Base-by-base conservation (phyloP, 2,888 invertebrate species). In the Ennomos quercinarius region DNA sequence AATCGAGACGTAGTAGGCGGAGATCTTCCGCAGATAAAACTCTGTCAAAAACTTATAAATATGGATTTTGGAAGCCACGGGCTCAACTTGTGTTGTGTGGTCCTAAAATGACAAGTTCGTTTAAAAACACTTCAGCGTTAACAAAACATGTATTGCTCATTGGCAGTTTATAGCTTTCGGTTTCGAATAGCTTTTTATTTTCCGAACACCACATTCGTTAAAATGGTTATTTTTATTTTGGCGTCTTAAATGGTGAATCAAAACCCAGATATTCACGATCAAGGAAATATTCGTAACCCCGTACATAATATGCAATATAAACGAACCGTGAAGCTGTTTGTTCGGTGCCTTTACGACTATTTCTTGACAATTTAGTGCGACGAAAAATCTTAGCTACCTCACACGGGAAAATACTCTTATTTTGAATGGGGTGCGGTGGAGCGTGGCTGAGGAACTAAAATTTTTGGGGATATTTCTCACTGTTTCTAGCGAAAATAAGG, bases 301-400 rank as follows among this genome's bases (percentile, higher is more conserved):
- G 70, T 37, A 34, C 8, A 3, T 27, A 43, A 43, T 9, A 11
- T 67, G 69, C 59, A 77, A 27, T 78, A 78, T 76, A 83, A 83
- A 83, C 73, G 76, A 74, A 78, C 78, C 82, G 78, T 83, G 77
- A 83, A 81, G 77, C 76, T 73, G 78, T 82, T 81, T 82, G 77
- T 77, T 77, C 74, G 72, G 72, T 69, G 72, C 68, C 72, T 83
- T 83, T 78, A 80, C 72, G 82, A 78, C 76, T 76, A 79, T 79
- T 75, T 72, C 72, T 76, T 77, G 70, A 72, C 72, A 73, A 36
- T 52, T 71, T 72, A 74, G 71, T 60, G 73, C 68, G 65, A 13
- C 35, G 45, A 41, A 45, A 53, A 49, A 53, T 40, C 58, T 53
- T 11, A 52, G 43, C 46, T 50, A 47, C 49, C 39, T 54, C 42